Conservation (phyloP, 2,888 invertebrate species). For the Caenorhabditis panamensis region DNA sequence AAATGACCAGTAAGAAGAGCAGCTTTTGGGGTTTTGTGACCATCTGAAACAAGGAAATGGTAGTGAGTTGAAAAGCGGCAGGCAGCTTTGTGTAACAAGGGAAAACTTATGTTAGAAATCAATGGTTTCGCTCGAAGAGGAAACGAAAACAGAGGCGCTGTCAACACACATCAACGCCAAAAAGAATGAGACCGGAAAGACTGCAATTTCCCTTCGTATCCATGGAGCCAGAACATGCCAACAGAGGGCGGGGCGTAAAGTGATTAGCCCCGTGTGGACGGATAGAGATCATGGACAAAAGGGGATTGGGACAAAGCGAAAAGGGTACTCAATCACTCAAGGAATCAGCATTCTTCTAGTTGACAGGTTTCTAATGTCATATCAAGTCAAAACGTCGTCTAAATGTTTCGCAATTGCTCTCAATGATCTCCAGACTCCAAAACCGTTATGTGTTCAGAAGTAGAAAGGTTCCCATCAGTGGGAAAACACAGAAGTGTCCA, state of each 20-base stretch:
- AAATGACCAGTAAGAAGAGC: neutral
- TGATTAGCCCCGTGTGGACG: slow-evolving; percentile 9
- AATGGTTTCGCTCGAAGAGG: neutral
- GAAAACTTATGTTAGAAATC: no score
- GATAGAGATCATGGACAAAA: neutral
- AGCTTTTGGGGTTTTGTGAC: neutral
- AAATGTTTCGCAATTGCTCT: no score
- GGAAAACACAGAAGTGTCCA: neutral
- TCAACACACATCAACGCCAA: slow-evolving; percentile 26
- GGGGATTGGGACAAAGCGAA: no score
- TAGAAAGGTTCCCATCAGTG: slow-evolving; percentile 17
- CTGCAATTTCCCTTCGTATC: slow-evolving; percentile 44
- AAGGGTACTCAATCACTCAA: no score
- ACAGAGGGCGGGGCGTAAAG: slow-evolving; percentile 29
- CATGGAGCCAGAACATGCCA: slow-evolving; percentile 31
- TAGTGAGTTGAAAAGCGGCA: no score
- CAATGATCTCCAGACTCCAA: no score
- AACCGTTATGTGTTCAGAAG: no score
- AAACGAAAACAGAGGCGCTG: slow-evolving; percentile 8
- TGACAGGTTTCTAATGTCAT: no score
- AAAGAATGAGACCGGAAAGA: slow-evolving; percentile 20
- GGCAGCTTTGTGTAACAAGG: no score
- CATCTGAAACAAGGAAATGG: slow-evolving; percentile 23
- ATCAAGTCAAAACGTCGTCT: no score
- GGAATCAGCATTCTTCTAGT: no score